Evolutionary conservation across 2,888 invertebrate species (phyloP).

Genomic region (Automeris io): DNA sequence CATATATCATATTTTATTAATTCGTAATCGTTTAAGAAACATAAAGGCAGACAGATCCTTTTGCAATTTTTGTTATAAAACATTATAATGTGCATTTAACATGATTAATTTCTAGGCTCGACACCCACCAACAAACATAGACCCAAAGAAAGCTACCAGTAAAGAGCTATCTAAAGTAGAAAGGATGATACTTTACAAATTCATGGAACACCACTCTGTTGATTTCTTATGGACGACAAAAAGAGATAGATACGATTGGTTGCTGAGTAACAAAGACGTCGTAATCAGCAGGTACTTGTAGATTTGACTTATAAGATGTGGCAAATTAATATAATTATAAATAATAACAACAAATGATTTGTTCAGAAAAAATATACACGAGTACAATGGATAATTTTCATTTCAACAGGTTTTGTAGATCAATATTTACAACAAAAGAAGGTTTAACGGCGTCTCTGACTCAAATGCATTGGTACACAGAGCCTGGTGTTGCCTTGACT

Average conservation of each 20-base stretch:
- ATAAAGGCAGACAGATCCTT: too few relatives aligned
- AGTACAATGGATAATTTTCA: constrained; percentile 26
- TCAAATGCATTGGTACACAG: constrained; percentile 91
- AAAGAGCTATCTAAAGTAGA: constrained; percentile 80
- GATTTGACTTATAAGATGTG: too few relatives aligned
- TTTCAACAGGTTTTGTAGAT: constrained; percentile 88
- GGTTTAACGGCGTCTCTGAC: constrained; percentile 86
- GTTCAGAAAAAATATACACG: neutral
- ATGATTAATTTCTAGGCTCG: constrained; percentile 40
- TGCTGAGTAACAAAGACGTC: constrained; percentile 71
- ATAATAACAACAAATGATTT: neutral
- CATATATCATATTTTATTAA: too few relatives aligned
- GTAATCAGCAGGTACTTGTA: constrained; percentile 65
- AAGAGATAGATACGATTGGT: constrained; percentile 88
- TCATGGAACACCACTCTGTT: constrained; percentile 86
- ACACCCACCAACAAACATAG: constrained; percentile 50
- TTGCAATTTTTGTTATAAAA: too few relatives aligned
- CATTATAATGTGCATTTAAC: too few relatives aligned
- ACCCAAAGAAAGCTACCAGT: constrained; percentile 59
- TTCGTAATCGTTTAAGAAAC: too few relatives aligned
- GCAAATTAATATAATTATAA: neutral
- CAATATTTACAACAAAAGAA: constrained; percentile 95
- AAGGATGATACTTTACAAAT: constrained; percentile 82
- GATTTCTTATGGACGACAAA: constrained; percentile 95
- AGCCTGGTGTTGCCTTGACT: constrained; percentile 86